Evolutionary conservation across 2,113 vertebrate species (phyloP), one percentile per base, ranked within the genome.

Genomic region (Tympanuchus pallidicinctus): DNA sequence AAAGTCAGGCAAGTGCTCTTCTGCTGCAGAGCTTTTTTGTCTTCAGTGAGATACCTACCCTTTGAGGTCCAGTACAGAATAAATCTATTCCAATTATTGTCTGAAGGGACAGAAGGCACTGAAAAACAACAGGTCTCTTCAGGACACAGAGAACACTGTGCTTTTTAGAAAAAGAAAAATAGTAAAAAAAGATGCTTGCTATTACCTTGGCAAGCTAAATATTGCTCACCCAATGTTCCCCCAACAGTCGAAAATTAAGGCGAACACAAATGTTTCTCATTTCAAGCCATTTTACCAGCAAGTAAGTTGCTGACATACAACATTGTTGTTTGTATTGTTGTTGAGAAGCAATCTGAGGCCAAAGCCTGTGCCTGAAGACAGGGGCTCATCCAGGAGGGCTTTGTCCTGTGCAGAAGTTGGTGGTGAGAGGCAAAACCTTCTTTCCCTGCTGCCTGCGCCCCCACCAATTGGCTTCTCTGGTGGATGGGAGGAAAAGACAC

Each of bases 21-120:
- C 82, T 89, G 81, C 82, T 91, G 81, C 69, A 64, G 34, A 42
- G n/a, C 69, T 77, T 48, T 90, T 94, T 67, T 42, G 17, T 65
- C 47, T 88, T 85, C 36, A 38, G 30, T 57, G 79, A 94, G 72
- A 75, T 61, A 61, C 45, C 43, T 84, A 11, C 75, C 86, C 69
- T 88, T 75, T 83, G 82, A 90, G 64, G 57, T 71, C 70, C 40
- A 45, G 21, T 52, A 40, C 65, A 90, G 85, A 94, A 78, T 65
- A 40, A 36, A 34, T 86, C 61, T 87, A 4, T 92, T 90, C 20
- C 73, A 7, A 57, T 18, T 83, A 16, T n/a, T 77, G 11, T 63
- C 82, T 64, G 48, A 91, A 91, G 69, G 61, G 17, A 50, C 75
- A 54, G 71, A 38, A 89, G 72, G 77, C 61, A 83, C 56, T 56